These are phyloP conservation scores for Aphrophora alni DNA, from an alignment of 2,888 invertebrate genomes.

Conservation along the genomic window DNA sequence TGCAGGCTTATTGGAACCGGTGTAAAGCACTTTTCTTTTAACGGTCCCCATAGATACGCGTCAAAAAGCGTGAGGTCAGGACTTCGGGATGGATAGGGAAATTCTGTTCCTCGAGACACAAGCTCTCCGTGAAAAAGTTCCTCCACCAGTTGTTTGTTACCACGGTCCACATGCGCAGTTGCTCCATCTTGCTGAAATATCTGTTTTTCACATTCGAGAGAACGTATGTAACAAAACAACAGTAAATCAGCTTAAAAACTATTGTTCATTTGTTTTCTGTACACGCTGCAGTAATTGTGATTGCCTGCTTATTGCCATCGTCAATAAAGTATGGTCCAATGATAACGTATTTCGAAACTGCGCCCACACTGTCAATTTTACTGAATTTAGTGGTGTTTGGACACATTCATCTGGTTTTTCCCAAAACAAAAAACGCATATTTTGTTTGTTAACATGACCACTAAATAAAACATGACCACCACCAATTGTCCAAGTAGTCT, in stretches of 20 bases:
- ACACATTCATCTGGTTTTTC: background rate
- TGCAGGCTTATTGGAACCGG: background rate
- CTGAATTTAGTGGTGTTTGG: conserved; percentile 1
- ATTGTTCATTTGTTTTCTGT: background rate
- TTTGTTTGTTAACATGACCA: too few relatives aligned
- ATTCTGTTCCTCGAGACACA: conserved; percentile 16
- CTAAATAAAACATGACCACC: too few relatives aligned
- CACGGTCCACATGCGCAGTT: background rate
- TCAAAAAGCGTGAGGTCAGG: conserved; percentile 13
- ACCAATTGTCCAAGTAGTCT: too few relatives aligned
- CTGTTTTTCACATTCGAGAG: background rate
- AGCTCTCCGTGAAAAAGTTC: background rate
- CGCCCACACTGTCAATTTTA: conserved; percentile 6
- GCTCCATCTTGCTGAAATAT: conserved; percentile 25
- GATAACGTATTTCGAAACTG: background rate
- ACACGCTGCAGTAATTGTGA: background rate
- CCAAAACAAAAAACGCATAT: too few relatives aligned
- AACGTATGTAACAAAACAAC: background rate
- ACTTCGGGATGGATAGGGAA: conserved; percentile 6
- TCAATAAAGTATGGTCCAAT: conserved; percentile 17
- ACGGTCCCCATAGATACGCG: conserved; percentile 8
- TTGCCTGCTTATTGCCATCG: background rate
- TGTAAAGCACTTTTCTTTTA: conserved; percentile 11
- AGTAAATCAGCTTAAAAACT: conserved; percentile 7
- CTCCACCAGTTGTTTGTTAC: background rate